phyloP scores from a whole-genome alignment of 2,888 invertebrate genomes.

The Prenolepis imparis region DNA sequence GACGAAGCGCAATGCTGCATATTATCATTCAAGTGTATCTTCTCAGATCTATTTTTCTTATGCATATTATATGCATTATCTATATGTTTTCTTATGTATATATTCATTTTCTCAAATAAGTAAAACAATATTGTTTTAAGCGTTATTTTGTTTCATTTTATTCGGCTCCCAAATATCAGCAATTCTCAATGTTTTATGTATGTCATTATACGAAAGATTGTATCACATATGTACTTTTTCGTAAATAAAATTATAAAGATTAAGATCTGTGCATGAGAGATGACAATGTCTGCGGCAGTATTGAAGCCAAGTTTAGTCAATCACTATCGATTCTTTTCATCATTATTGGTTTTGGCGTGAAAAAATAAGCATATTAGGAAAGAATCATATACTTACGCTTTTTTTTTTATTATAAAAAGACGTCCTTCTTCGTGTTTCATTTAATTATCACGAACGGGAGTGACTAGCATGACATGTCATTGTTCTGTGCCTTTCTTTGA shows the following conservation, averaged over 20 bases:
- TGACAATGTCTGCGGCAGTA: not conserved
- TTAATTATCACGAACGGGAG: conserved; percentile 2
- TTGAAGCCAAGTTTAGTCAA: not conserved
- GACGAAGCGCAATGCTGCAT: not conserved
- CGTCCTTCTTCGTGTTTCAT: not conserved
- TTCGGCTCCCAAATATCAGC: not conserved
- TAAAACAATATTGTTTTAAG: not conserved
- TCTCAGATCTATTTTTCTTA: not conserved
- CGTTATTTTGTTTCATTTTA: not conserved
- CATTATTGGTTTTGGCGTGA: not conserved
- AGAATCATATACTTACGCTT: not conserved
- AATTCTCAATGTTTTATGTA: not conserved
- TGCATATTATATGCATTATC: not conserved
- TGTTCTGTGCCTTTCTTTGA: conserved; percentile 47
- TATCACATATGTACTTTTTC: not conserved
- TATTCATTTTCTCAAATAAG: not conserved
- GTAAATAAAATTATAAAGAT: not conserved
- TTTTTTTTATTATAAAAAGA: not conserved
- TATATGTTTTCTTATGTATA: not conserved
- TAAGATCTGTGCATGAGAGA: not conserved
- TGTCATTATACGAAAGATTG: not conserved
- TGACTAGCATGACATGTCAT: too few relatives aligned
- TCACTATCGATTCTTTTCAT: not conserved
- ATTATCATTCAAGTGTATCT: not conserved
- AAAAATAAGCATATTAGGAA: not conserved